Percentiles rank a stretch among this genome's conserved stretches.
Conservation (phyloP, 1,140 invertebrate species). For the Drosophila nasuta region DNA sequence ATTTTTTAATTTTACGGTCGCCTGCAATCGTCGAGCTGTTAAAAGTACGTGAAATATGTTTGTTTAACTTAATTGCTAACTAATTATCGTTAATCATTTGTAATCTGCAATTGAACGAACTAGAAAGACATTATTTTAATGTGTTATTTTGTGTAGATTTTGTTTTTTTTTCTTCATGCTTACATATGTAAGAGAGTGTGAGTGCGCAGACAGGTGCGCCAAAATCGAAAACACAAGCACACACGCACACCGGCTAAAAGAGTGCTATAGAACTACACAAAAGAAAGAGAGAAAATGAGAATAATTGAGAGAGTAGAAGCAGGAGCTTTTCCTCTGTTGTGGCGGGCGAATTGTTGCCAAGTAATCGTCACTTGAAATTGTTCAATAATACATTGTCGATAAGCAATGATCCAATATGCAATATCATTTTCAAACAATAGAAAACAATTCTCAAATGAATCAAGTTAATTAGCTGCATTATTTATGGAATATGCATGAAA, state of each 20-base stretch:
- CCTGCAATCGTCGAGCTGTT: conserved; percentile 42
- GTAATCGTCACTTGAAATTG: conserved; percentile 7
- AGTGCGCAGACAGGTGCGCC: conserved; percentile 61
- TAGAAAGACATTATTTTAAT: conserved; percentile 6
- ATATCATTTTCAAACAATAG: conserved; percentile 49
- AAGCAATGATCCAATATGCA: conserved; percentile 34
- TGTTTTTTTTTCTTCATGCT: conserved; percentile 5
- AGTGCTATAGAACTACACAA: neutral
- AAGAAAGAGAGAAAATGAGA: neutral
- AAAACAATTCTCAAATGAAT: conserved; percentile 27
- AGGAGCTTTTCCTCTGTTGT: conserved; percentile 21
- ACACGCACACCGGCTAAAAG: conserved; percentile 43
- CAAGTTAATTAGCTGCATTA: conserved; percentile 15
- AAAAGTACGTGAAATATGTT: conserved; percentile 49
- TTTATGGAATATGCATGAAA: conserved; percentile 24
- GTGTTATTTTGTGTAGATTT: conserved; percentile 19
- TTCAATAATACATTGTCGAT: conserved; percentile 38
- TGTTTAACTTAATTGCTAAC: conserved; percentile 24
- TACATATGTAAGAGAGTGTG: conserved; percentile 18
- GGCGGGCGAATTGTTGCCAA: conserved; percentile 23
- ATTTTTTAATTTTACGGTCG: conserved; percentile 22
- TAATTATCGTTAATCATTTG: conserved; percentile 20
- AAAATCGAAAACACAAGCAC: conserved; percentile 35
- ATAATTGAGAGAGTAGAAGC: neutral
- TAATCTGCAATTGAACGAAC: neutral